phyloP scores from a whole-genome alignment of 1,140 invertebrate genomes.

The Drosophila persimilis region DNA sequence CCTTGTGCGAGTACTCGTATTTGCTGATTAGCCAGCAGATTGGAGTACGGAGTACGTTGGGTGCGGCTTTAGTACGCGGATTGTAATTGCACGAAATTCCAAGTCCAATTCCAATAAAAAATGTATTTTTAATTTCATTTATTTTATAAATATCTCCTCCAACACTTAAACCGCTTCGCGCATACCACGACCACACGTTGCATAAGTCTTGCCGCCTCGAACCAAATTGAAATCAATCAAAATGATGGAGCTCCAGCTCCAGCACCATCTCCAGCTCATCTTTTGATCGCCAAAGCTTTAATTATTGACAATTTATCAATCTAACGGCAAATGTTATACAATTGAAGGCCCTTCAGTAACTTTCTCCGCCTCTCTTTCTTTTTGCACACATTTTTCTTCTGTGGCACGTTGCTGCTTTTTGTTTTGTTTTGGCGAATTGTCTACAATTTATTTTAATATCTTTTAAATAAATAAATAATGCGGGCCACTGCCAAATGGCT shows the following conservation, averaged over 20 bases:
- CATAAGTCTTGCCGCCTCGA: conserved; percentile 34
- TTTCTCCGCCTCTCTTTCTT: conserved; percentile 20
- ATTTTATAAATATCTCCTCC: conserved; percentile 15
- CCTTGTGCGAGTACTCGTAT: conserved; percentile 30
- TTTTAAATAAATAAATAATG: conserved; percentile 53
- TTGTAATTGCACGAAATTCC: conserved; percentile 30
- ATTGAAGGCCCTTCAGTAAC: conserved; percentile 57
- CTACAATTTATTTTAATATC: conserved; percentile 52
- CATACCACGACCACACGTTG: conserved; percentile 17
- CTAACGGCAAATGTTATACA: conserved; percentile 61
- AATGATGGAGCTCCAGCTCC: conserved; percentile 36
- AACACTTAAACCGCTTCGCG: background rate
- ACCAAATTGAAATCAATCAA: conserved; percentile 56
- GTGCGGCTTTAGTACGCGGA: conserved; percentile 27
- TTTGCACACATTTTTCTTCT: conserved; percentile 7
- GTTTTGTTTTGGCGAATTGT: conserved; percentile 34
- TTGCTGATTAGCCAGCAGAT: conserved; percentile 70
- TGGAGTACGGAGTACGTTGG: conserved; percentile 24
- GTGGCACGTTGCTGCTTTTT: background rate
- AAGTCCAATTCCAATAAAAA: conserved; percentile 8
- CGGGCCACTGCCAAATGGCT: conserved; percentile 19
- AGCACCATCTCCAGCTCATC: conserved; percentile 39
- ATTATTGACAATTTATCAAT: conserved; percentile 66
- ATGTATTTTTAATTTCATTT: conserved; percentile 29
- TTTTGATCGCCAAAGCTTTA: conserved; percentile 43